Conservation (phyloP, 2,113 vertebrate genomes). For the Benitochromis conjunctus region DNA sequence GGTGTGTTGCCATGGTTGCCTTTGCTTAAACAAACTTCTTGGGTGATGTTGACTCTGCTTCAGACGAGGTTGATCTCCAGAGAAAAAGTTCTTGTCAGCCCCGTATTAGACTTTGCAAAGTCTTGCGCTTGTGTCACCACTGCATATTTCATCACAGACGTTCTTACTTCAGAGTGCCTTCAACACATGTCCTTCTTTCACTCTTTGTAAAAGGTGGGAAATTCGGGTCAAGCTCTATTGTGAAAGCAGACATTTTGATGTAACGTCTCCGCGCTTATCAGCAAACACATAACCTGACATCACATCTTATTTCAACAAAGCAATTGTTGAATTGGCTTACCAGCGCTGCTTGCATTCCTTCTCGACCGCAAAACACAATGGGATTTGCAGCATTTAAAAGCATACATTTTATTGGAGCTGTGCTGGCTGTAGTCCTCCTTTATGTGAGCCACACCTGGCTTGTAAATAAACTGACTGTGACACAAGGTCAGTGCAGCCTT, state of each 20-base stretch:
- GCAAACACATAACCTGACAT: not conserved
- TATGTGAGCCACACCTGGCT: not conserved
- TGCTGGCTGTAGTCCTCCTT: not conserved
- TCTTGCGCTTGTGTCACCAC: not conserved
- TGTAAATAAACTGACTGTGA: not conserved
- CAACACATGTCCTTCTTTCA: not conserved
- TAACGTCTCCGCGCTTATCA: not conserved
- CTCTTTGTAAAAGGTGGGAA: not conserved
- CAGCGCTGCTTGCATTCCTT: not conserved
- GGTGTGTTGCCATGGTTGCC: not conserved
- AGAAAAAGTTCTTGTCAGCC: not conserved
- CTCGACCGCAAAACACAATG: not conserved
- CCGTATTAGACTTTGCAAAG: not conserved
- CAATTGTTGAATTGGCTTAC: not conserved
- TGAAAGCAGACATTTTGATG: slow-evolving; percentile 14
- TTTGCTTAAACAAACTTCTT: not conserved
- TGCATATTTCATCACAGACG: slow-evolving; percentile 18
- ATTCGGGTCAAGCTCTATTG: slow-evolving; percentile 19
- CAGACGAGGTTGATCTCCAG: not conserved
- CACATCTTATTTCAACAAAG: not conserved
- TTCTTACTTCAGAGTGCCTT: slow-evolving; percentile 3
- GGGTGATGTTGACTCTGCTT: not conserved
- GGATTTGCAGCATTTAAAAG: not conserved
- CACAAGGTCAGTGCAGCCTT: not conserved
- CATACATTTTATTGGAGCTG: not conserved